Conservation (phyloP, 2,797 vertebrate genomes). For the Onychomys arenicola region DNA sequence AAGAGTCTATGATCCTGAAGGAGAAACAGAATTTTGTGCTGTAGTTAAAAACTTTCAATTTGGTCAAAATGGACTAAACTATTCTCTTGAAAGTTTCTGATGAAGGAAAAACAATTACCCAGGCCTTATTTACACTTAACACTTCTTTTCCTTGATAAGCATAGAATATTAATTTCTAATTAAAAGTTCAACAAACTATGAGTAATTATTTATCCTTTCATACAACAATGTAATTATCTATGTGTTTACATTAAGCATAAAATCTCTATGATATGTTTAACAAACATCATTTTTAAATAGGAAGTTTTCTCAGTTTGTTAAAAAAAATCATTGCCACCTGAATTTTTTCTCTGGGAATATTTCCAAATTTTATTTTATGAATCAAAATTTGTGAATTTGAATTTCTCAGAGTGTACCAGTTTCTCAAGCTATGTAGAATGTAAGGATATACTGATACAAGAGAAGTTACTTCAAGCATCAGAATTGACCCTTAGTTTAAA, state of each 20-base stretch:
- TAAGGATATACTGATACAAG: background rate
- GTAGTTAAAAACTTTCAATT: constrained; percentile 64
- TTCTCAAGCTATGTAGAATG: background rate
- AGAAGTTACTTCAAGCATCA: background rate
- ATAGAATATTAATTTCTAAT: constrained; percentile 47
- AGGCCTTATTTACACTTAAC: constrained; percentile 55
- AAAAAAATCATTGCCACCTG: background rate
- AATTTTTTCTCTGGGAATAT: background rate
- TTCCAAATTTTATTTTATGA: background rate
- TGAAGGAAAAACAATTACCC: constrained; percentile 61
- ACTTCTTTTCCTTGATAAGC: constrained; percentile 10
- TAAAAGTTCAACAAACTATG: constrained; percentile 60
- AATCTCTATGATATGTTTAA: background rate
- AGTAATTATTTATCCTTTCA: constrained; percentile 7
- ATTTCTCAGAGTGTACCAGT: constrained; percentile 4
- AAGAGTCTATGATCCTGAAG: constrained; percentile 46
- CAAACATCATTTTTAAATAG: background rate
- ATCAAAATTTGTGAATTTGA: background rate
- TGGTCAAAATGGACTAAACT: constrained; percentile 31
- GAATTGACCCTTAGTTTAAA: background rate
- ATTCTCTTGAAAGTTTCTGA: constrained; percentile 43
- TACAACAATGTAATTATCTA: background rate
- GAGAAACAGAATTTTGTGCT: constrained; percentile 32
- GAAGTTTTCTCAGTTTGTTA: background rate
- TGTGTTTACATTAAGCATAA: background rate